Conservation (phyloP, 2,113 vertebrate genomes). For the Coryphaenoides rupestris region DNA sequence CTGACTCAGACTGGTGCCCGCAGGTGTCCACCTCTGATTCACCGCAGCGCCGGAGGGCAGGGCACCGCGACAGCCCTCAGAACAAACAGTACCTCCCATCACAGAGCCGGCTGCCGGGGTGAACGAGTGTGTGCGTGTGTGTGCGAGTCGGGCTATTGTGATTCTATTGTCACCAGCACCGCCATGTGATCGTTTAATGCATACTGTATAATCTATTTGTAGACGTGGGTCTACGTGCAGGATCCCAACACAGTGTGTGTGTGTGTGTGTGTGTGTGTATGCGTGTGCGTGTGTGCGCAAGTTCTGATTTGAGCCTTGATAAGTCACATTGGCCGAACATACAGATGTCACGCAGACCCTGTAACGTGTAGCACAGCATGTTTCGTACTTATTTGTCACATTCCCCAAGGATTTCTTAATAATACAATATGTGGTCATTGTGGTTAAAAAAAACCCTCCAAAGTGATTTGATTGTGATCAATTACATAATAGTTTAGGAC, state of each 20-base stretch:
- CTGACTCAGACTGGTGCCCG: too few relatives aligned
- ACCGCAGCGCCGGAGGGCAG: slow-evolving; percentile 28
- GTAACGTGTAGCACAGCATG: too few relatives aligned
- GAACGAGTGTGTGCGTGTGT: slow-evolving; percentile 12
- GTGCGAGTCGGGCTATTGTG: neutral
- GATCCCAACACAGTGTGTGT: neutral
- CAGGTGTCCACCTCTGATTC: slow-evolving; percentile 14
- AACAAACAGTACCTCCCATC: slow-evolving; percentile 47
- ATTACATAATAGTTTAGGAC: too few relatives aligned
- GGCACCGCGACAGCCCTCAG: slow-evolving; percentile 32
- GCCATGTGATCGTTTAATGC: neutral
- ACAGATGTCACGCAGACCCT: too few relatives aligned
- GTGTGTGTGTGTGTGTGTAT: neutral
- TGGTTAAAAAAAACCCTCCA: too few relatives aligned
- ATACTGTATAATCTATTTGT: neutral
- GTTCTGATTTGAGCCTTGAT: too few relatives aligned
- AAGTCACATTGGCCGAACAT: too few relatives aligned
- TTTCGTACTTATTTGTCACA: too few relatives aligned
- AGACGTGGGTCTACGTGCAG: too few relatives aligned
- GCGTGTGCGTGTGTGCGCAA: neutral
- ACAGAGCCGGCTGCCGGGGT: slow-evolving; percentile 20
- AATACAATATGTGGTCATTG: too few relatives aligned
- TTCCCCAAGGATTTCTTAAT: too few relatives aligned
- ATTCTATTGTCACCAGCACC: neutral
- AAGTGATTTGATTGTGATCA: too few relatives aligned